Evolutionary conservation across 2,888 invertebrate genomes (phyloP).

Genomic region (Chironomus tentans): DNA sequence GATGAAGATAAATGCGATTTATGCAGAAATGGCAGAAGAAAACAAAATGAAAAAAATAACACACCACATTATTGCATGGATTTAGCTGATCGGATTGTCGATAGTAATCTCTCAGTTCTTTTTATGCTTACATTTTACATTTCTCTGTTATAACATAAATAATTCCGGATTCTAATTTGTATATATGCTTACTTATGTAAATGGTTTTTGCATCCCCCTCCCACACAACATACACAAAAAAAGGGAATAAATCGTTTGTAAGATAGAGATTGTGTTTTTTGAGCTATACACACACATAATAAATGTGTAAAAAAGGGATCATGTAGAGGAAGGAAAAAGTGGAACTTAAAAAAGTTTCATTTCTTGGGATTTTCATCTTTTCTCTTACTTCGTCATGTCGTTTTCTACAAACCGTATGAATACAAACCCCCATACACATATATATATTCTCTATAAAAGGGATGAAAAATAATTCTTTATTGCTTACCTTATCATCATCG

Average conservation of each 20-base stretch:
- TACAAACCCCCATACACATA: too few species aligned
- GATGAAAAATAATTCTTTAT: constrained; percentile 4
- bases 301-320: background rate
- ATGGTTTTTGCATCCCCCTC: too few species aligned
- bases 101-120: constrained; percentile 3
- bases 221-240: background rate
- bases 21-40: background rate
- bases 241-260: too few species aligned
- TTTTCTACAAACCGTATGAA: too few species aligned
- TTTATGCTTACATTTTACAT: background rate
- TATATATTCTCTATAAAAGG: background rate
- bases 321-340: background rate
- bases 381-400: background rate
- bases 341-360: background rate
- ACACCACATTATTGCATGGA: background rate
- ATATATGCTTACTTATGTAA: background rate
- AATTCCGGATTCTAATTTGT: constrained; percentile 4
- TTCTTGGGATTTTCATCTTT: background rate
- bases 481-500: constrained; percentile 80
- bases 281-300: background rate
- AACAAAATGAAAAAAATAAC: background rate
- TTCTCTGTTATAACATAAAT: background rate
- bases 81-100: constrained; percentile 4
- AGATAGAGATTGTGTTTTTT: too few species aligned
- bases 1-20: constrained; percentile 12